Evolutionary conservation across 2,113 vertebrate species (phyloP).

Genomic region (Ardeotis arabs): DNA sequence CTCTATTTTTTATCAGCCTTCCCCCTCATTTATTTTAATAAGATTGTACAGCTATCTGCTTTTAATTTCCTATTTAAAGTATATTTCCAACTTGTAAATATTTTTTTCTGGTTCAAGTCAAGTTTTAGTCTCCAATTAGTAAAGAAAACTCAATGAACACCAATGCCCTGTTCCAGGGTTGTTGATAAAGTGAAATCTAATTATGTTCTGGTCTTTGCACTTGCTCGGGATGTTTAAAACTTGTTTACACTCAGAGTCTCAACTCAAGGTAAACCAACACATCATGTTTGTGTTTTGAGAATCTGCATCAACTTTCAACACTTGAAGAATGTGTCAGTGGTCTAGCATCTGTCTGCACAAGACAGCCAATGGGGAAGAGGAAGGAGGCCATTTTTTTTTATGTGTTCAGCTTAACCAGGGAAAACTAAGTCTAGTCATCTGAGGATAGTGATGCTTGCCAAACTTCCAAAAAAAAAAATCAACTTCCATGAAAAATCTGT

Average conservation of each 20-base stretch:
- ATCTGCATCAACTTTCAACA: neutral
- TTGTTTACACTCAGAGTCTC: neutral
- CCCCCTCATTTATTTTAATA: neutral
- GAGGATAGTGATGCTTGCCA: neutral
- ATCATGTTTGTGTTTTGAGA: neutral
- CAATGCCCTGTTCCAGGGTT: neutral
- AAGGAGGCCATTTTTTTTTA: neutral
- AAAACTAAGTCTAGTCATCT: neutral
- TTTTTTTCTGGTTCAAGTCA: neutral
- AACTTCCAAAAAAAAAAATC: neutral
- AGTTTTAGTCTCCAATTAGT: neutral
- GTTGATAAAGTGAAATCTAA: conserved; percentile 6
- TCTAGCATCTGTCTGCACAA: neutral
- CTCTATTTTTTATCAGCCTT: neutral
- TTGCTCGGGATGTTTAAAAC: neutral
- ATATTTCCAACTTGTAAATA: neutral
- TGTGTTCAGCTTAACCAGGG: neutral
- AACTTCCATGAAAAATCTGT: neutral
- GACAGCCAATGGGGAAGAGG: neutral
- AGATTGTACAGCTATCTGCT: neutral
- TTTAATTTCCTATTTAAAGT: conserved; percentile 22
- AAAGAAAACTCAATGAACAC: neutral
- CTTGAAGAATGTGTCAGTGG: neutral
- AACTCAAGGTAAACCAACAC: neutral
- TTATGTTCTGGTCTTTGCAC: neutral